phyloP scores from a whole-genome alignment of 2,888 invertebrate genomes.

The Carabus problematicus region DNA sequence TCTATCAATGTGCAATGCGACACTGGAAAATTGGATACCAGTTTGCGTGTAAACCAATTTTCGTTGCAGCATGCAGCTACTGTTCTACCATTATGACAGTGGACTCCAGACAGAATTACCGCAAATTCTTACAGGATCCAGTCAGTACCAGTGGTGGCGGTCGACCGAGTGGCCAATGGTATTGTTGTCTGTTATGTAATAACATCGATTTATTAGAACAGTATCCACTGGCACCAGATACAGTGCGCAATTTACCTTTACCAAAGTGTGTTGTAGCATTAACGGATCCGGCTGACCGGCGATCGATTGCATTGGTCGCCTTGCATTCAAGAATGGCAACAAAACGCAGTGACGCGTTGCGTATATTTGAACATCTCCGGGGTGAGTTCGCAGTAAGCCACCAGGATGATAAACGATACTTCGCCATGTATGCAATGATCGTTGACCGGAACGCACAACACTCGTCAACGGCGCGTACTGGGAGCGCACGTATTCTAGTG shows the following conservation, averaged over 20 bases:
- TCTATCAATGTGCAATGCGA: background rate
- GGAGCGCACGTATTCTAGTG: too few species aligned
- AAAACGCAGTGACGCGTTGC: constrained; percentile 7
- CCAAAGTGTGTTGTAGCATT: constrained; percentile 5
- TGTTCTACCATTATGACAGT: background rate
- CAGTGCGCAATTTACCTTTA: background rate
- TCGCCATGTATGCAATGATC: constrained; percentile 2
- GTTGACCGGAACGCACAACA: background rate
- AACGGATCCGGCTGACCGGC: background rate
- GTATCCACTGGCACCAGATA: constrained; percentile 2
- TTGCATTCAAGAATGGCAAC: constrained; percentile 1
- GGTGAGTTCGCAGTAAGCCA: background rate
- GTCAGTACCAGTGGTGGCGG: background rate
- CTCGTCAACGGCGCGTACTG: too few species aligned
- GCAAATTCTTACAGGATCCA: too few species aligned
- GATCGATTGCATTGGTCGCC: background rate
- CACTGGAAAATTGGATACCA: background rate
- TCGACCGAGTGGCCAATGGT: background rate
- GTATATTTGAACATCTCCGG: background rate
- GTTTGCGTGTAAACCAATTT: background rate
- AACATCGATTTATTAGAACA: background rate
- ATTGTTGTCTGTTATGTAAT: background rate
- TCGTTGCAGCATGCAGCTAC: background rate
- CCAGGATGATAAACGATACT: background rate
- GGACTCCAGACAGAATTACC: too few species aligned